Evolutionary conservation across 92 coral and sea anemone genomes (phyloP), one percentile per base, ranked within the genome.

Genomic region (Pocillopora grandis): DNA sequence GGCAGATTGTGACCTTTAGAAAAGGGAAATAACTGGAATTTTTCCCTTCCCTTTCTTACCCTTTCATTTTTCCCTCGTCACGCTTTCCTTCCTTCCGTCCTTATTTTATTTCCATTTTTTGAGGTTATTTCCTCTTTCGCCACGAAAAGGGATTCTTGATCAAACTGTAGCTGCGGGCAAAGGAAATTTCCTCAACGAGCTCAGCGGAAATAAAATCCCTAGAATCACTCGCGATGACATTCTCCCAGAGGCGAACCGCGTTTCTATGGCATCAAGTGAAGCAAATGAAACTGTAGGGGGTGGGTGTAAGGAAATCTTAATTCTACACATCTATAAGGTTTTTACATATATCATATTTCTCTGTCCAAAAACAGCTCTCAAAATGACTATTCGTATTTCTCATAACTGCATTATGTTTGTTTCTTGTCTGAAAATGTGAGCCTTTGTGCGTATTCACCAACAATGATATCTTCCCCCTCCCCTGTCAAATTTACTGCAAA

Each of bases 401-500:
- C 8, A 42, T 3, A 7, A 42, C 52, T 42, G 8, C 52, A 42
- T 42, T 42, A 7, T 42, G 52, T 42, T 7, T 42, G 52, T 33
- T 68, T 15, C 52, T 33, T 2, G 49, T 13, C 9, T 3, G 16
- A 18, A 13, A 31, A 33, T 68, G 5, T 12, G 1, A 42, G 52
- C 37, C 11, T 66, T 78, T 1, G 3, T 64, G 20, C 2, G 16
- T 21, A 7, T 69, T 80, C 57, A 27, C 56, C 33, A 55, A 31
- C 10, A 27, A 15, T 5, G 15, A 42, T 12, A 35, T 57, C 3
- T 74, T 75, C 67, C 85, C 48, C 80, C 85, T 72, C 85, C 80
- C 73, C 57, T 2, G 70, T 12, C 20, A 70, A 87, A 80, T 83
- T 80, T 36, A 17, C 55, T 76, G 13, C 80, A 70, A 80, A 90